phyloP scores from a whole-genome alignment of 2,113 vertebrate species.

The Aythya baeri region DNA sequence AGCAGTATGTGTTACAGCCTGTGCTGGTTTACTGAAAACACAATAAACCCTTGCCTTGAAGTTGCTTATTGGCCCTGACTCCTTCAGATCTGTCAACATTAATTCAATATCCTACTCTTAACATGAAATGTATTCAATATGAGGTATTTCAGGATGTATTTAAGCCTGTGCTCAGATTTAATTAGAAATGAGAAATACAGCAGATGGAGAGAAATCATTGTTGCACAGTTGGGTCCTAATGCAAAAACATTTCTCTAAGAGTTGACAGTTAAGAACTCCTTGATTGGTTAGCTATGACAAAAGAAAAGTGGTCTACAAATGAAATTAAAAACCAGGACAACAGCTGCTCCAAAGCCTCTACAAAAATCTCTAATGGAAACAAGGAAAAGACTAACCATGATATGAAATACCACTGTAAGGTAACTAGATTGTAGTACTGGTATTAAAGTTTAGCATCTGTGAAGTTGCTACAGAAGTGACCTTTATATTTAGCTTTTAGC shows the following conservation, averaged over 20 bases:
- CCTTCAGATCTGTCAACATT: constrained; percentile 20
- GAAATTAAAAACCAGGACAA: constrained; percentile 27
- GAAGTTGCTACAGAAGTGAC: constrained; percentile 15
- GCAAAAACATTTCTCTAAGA: constrained; percentile 40
- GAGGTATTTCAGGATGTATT: constrained; percentile 45
- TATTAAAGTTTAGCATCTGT: constrained; percentile 33
- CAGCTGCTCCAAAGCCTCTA: neutral
- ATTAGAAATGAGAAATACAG: constrained; percentile 44
- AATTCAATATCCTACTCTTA: constrained; percentile 45
- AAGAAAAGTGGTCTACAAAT: neutral
- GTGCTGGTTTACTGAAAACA: constrained; percentile 13
- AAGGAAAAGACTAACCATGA: constrained; percentile 8
- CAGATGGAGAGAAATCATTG: constrained; percentile 37
- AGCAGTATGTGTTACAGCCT: neutral
- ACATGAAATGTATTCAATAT: constrained; percentile 27
- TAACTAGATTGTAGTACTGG: neutral
- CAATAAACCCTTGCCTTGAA: neutral
- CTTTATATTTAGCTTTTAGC: constrained; percentile 59
- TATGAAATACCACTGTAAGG: neutral
- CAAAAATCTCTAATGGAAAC: neutral
- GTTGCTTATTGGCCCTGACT: neutral
- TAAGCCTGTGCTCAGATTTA: constrained; percentile 44
- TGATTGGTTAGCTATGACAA: constrained; percentile 12
- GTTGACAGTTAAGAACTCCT: constrained; percentile 44
- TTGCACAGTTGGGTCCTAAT: constrained; percentile 34